phyloP scores from a whole-genome alignment of 64 coral and sea anemone species.

The Orbicella faveolata region DNA sequence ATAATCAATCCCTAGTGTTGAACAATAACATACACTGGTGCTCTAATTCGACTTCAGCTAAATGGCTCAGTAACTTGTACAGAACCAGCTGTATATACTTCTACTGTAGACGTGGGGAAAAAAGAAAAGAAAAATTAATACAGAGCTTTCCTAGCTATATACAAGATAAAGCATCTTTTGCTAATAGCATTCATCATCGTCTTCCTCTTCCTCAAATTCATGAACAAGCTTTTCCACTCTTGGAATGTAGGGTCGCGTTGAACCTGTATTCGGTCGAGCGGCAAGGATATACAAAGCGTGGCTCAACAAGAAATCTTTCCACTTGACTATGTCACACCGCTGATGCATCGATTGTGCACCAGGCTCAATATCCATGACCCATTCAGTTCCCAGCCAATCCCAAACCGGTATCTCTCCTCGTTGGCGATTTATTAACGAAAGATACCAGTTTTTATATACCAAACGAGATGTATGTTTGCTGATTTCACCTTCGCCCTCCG shows the following conservation, averaged over 20 bases:
- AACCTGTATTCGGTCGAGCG: conserved; percentile 66
- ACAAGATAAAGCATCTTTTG: background rate
- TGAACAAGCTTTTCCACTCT: background rate
- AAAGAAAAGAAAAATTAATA: too few species aligned
- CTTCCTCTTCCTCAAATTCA: background rate
- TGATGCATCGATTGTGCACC: background rate
- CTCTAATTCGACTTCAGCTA: too few species aligned
- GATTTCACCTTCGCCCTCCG: conserved; percentile 22
- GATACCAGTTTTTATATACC: conserved; percentile 61
- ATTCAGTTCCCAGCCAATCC: conserved; percentile 55
- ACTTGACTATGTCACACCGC: background rate
- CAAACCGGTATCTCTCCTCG: conserved; percentile 15
- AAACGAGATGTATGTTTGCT: conserved; percentile 10
- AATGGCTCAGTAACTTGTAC: too few species aligned
- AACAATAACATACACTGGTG: too few species aligned
- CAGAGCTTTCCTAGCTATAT: too few species aligned
- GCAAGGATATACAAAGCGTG: conserved; percentile 41
- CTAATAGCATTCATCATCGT: background rate
- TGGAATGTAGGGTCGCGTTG: conserved; percentile 45
- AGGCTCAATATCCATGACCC: background rate
- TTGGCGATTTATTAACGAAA: conserved; percentile 53
- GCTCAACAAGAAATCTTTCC: conserved; percentile 49
- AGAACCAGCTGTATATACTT: too few species aligned
- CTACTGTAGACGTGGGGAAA: too few species aligned
- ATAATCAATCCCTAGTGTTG: too few species aligned